Evolutionary conservation across 2,797 vertebrate genomes (phyloP), one percentile per base, ranked within the genome.

Genomic region (Coccyzus lansbergi): DNA sequence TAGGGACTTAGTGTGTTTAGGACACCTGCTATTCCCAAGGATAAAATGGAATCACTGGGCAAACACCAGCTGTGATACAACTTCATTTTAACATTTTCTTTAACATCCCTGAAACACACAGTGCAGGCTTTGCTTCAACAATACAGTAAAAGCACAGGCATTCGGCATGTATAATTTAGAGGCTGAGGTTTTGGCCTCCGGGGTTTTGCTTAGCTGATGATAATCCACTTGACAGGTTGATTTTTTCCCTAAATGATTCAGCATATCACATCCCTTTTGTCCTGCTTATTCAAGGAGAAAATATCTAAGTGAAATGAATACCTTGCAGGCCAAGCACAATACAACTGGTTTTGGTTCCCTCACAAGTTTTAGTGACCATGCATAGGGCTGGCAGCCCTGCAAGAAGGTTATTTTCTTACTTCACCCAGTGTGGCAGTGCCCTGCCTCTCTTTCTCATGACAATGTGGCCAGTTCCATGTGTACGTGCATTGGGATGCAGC

Each of bases 161-260:
- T 83, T 53, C 70, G 60, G 83, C 67, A 95, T 92, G 75, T 82
- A 91, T 92, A 79, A 90, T 95, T 97, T 90, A 94, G 40, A 91
- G 36, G 82, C 74, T 88, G 78, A 60, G 83, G 63, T 91, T 93
- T 79, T 92, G 83, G 82, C 72, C 80, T 88, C 82, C 60, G 26
- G 90, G 80, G 72, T 79, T 71, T 93, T 86, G 62, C 83, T 87
- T 81, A 56, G 80, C 29, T 93, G 92, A 95, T 92, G 91, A 89
- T 84, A 90, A 90, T 93, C 64, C 44, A 88, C 59, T 92, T 95
- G 92, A 93, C 83, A 87, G 71, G 51, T 53, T 58, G 85, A 82
- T 93, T 93, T 95, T 88, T 83, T 12, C 83, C 86, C 42, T 94
- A 75, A 93, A 85, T 92, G 91, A 86, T 86, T 95, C 91, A 93